Percentiles rank a stretch among this genome's conserved stretches.
Evolutionary conservation across 1,140 invertebrate species (phyloP).

Genomic region (Zaprionus vittiger): DNA sequence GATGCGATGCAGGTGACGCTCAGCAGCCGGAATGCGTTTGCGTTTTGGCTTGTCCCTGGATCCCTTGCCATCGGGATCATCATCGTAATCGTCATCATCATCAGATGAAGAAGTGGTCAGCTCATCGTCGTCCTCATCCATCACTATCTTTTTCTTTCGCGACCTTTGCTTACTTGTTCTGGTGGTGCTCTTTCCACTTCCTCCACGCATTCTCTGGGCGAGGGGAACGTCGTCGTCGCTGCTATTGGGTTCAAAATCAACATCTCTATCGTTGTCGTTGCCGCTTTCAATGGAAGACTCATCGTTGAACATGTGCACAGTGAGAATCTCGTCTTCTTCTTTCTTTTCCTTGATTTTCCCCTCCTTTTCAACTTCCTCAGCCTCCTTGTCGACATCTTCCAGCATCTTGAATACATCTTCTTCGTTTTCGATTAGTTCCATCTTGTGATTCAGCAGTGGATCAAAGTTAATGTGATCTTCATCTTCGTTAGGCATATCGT

Average conservation of each 20-base stretch:
- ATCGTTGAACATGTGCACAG: conserved; percentile 57
- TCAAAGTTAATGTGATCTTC: conserved; percentile 78
- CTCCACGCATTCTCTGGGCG: conserved; percentile 62
- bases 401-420: conserved; percentile 82
- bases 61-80: conserved; percentile 12
- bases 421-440: conserved; percentile 78
- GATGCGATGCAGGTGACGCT: conserved; percentile 72
- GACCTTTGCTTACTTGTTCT: conserved; percentile 40
- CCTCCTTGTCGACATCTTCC: conserved; percentile 77
- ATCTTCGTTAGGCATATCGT: conserved; percentile 57
- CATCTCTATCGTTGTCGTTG: conserved; percentile 65
- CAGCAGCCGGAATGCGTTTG: conserved; percentile 66
- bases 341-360: conserved; percentile 41
- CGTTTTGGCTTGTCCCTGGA: conserved; percentile 63
- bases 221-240: conserved; percentile 78
- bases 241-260: conserved; percentile 70
- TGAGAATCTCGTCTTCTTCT: conserved; percentile 20
- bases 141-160: conserved; percentile 42
- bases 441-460: conserved; percentile 75
- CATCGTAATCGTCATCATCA: conserved; percentile 46
- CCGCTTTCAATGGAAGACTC: conserved; percentile 60
- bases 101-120: conserved; percentile 40
- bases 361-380: conserved; percentile 67
- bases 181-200: conserved; percentile 6
- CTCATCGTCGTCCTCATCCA: conserved; percentile 40